Conservation (phyloP, 2,888 invertebrate species). For the Dasysyrphus tricinctus region DNA sequence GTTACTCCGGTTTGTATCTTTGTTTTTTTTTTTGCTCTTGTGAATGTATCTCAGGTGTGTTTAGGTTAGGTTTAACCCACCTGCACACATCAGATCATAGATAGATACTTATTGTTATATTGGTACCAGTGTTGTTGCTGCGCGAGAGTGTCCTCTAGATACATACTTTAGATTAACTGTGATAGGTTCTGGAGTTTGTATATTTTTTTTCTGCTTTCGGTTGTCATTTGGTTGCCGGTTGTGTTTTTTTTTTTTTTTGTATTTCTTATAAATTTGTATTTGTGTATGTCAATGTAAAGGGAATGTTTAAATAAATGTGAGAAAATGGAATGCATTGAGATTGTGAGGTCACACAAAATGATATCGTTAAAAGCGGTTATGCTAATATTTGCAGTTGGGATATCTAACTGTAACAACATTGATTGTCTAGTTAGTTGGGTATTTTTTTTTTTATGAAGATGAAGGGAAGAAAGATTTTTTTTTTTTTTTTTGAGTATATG, state of each 20-base stretch:
- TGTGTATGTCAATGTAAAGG: constrained; percentile 45
- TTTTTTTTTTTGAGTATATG: not conserved
- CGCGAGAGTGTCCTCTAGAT: constrained; percentile 80
- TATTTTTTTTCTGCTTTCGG: constrained; percentile 57
- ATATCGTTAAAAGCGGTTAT: constrained; percentile 73
- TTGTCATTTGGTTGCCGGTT: constrained; percentile 72
- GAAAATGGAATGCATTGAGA: constrained; percentile 67
- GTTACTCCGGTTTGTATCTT: constrained; percentile 66
- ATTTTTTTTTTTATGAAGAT: not conserved
- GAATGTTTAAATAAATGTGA: constrained; percentile 58
- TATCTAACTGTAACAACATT: constrained; percentile 65
- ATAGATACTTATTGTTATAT: constrained; percentile 75
- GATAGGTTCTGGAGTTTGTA: constrained; percentile 76
- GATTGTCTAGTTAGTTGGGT: constrained; percentile 47
- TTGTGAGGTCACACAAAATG: constrained; percentile 71
- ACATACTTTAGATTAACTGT: constrained; percentile 81
- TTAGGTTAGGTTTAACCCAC: constrained; percentile 73
- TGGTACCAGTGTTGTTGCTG: constrained; percentile 60
- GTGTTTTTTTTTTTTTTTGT: not conserved
- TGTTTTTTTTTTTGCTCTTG: constrained; percentile 48
- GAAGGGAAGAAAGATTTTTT: not conserved
- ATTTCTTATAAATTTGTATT: constrained; percentile 25
- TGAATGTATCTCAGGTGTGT: constrained; percentile 75
- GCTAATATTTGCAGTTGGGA: constrained; percentile 71
- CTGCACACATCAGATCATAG: constrained; percentile 74